phyloP scores from a whole-genome alignment of 2,113 vertebrate genomes.

The Cairina moschata region DNA sequence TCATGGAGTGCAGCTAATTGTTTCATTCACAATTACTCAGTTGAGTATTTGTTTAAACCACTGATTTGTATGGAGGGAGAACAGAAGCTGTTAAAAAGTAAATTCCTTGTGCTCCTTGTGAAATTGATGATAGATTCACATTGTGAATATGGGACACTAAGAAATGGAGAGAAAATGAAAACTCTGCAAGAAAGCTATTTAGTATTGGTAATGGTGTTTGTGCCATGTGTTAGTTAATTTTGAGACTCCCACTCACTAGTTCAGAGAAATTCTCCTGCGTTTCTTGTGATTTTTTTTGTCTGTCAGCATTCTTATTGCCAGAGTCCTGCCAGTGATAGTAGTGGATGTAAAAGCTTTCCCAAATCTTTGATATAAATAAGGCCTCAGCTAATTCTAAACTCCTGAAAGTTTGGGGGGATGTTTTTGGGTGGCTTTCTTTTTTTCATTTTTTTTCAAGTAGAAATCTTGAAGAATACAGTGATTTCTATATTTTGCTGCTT shows the following conservation, averaged over 20 bases:
- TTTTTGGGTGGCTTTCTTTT: not conserved
- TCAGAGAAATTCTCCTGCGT: not conserved
- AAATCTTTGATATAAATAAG: not conserved
- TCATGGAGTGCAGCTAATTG: not conserved
- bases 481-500: not conserved
- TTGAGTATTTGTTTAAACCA: not conserved
- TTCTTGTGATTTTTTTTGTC: not conserved
- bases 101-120: not conserved
- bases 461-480: not conserved
- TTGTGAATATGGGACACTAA: not conserved
- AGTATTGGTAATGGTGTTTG: not conserved
- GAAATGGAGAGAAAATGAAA: not conserved
- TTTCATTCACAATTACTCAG: not conserved
- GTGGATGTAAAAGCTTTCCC: not conserved
- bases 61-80: not conserved
- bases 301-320: not conserved
- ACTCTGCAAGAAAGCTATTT: not conserved
- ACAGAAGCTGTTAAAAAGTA: not conserved
- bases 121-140: not conserved
- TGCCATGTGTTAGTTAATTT: rapidly evolving
- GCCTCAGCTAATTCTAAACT: not conserved
- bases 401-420: not conserved
- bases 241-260: not conserved
- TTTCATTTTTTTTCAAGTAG: not conserved
- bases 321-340: not conserved